These are phyloP conservation scores for Vidua chalybeata DNA, from an alignment of 2,113 vertebrate species.

Conservation along the genomic window DNA sequence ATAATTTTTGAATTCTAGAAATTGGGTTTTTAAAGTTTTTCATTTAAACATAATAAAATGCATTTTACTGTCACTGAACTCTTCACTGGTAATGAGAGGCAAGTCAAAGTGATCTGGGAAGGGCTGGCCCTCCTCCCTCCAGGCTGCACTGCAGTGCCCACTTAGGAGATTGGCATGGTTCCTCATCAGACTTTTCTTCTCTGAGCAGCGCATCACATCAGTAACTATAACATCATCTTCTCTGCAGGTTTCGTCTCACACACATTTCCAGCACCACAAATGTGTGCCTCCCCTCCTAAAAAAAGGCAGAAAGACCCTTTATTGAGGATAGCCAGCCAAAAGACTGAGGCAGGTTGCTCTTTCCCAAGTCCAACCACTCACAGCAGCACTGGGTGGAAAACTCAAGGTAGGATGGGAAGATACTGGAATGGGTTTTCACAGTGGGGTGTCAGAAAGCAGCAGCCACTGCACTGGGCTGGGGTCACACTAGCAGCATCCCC, in stretches of 20 bases:
- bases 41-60: neutral
- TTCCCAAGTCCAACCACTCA: neutral
- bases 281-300: neutral
- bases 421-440: fast-evolving
- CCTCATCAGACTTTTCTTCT: neutral
- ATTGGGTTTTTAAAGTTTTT: neutral
- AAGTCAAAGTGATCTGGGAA: neutral
- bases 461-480: neutral
- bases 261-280: neutral
- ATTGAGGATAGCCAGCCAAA: neutral
- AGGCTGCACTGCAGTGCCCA: neutral
- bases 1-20: neutral
- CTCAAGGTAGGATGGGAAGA: neutral
- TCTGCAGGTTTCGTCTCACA: neutral
- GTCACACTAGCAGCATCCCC: neutral
- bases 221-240: neutral
- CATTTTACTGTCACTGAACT: neutral
- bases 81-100: neutral
- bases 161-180: neutral
- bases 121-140: neutral
- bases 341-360: neutral
- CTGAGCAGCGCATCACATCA: neutral
- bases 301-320: neutral
- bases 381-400: neutral
- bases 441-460: neutral